phyloP scores from a whole-genome alignment of 2,888 invertebrate genomes.

The Pediacus dermestoides region DNA sequence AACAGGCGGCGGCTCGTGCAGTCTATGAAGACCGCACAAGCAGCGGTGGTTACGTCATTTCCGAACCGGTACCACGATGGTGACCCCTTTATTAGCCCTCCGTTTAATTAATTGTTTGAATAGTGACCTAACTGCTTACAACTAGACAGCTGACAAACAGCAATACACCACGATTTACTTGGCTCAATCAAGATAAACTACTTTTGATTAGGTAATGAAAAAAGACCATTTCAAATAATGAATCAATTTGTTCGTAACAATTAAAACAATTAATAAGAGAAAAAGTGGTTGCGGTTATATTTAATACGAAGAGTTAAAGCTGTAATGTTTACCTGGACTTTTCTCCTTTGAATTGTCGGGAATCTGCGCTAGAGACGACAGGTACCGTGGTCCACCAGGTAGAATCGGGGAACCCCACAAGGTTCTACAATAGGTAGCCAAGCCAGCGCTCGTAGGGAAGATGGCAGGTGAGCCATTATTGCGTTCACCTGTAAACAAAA shows the following conservation, averaged over 20 bases:
- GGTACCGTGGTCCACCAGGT: conserved; percentile 39
- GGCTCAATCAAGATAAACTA: conserved; percentile 17
- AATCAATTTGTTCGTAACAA: neutral
- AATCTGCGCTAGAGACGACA: conserved; percentile 36
- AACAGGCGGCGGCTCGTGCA: conserved; percentile 16
- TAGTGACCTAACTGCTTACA: conserved; percentile 30
- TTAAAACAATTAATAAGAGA: conserved; percentile 1
- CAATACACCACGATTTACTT: conserved; percentile 20
- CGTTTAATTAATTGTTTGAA: conserved; percentile 37
- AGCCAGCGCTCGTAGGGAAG: conserved; percentile 39
- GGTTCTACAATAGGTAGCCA: conserved; percentile 46
- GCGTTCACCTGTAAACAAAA: conserved; percentile 10
- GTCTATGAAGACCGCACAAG: conserved; percentile 39
- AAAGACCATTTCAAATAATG: too few species aligned
- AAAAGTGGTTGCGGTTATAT: too few species aligned
- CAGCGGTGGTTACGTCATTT: conserved; percentile 40
- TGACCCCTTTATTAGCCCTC: conserved; percentile 34
- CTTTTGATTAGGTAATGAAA: too few species aligned
- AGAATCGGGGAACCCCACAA: conserved; percentile 46
- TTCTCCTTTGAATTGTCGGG: conserved; percentile 36
- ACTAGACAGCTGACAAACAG: conserved; percentile 26
- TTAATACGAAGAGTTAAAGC: neutral
- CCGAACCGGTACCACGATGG: conserved; percentile 36
- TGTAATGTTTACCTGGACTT: conserved; percentile 35
- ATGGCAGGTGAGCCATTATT: conserved; percentile 30